Conservation (phyloP, 1,140 invertebrate species). For the Tetramorium parvispinum region DNA sequence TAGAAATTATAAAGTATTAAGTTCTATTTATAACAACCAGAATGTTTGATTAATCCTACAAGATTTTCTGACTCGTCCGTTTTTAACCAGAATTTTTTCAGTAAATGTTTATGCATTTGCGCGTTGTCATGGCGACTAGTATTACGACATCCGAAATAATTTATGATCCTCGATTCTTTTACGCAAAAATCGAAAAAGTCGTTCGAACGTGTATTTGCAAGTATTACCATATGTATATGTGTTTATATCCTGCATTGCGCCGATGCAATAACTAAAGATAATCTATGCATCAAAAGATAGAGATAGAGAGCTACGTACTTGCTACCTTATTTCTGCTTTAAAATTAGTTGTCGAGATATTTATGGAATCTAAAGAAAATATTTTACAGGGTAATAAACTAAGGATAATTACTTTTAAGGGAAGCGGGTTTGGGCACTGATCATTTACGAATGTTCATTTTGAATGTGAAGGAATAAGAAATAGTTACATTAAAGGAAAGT, state of each 20-base stretch:
- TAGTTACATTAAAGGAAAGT: not conserved
- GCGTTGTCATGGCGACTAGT: not conserved
- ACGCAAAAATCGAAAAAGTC: not conserved
- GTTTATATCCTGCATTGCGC: not conserved
- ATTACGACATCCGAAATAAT: not conserved
- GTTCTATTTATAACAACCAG: no score
- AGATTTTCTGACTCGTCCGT: no score
- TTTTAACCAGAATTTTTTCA: not conserved
- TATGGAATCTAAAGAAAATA: not conserved
- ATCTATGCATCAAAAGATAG: not conserved
- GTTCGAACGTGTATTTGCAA: not conserved
- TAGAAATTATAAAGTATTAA: no score
- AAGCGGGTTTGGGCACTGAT: not conserved
- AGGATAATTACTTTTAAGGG: not conserved
- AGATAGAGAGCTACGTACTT: not conserved
- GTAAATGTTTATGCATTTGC: not conserved
- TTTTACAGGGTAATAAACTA: not conserved
- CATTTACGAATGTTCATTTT: not conserved
- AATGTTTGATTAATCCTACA: no score
- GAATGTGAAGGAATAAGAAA: not conserved
- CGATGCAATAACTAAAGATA: not conserved
- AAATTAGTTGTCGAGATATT: not conserved
- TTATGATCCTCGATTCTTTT: not conserved
- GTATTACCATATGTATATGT: not conserved
- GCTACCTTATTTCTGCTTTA: not conserved